Evolutionary conservation across 2,113 vertebrate species (phyloP), one percentile per base, ranked within the genome.

Genomic region (Ia io): DNA sequence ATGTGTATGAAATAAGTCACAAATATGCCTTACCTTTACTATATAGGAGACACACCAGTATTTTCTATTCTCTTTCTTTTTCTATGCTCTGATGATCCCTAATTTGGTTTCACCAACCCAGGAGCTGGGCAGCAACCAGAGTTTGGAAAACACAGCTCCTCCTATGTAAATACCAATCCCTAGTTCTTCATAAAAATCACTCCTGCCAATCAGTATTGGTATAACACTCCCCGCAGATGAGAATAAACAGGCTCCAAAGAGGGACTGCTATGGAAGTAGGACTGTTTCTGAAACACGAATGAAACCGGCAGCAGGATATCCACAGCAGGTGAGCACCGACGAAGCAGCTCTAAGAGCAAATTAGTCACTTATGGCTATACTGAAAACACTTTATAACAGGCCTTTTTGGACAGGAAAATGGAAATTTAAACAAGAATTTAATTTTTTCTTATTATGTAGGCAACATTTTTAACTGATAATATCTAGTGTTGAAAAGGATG

Each of bases 391-490:
- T 47, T 5, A 28, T 28, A 61, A 65, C 20, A 47, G 73, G 13
- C 17, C 11, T 42, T 61, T 90, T n/a, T 70, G 63, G 80, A 90
- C 28, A 88, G 92, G 82, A 91, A 91, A 96, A 78, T 49, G 80
- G 53, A 95, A 94, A 91, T 71, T 85, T 63, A 95, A 91, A 86
- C 53, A 73, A 13, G 2, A 78, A 30, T 93, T 84, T 73, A 49
- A 49, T 67, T 85, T 95, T 70, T 93, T 91, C 59, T 85, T 74
- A 92, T 84, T 74, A 90, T 47, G 74, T 47, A 88, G 35, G 63
- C 71, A 91, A 61, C 82, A 51, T 14, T 20, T 74, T 61, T 49
- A 91, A 42, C 71, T 59, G 78, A 84, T 91, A 40, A n/a, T 35
- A 88, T 84, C 87, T 44, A 25, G 30, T 83, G 28, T 32, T 86